Evolutionary conservation across 2,888 invertebrate genomes (phyloP).

Genomic region (Diaperis boleti): DNA sequence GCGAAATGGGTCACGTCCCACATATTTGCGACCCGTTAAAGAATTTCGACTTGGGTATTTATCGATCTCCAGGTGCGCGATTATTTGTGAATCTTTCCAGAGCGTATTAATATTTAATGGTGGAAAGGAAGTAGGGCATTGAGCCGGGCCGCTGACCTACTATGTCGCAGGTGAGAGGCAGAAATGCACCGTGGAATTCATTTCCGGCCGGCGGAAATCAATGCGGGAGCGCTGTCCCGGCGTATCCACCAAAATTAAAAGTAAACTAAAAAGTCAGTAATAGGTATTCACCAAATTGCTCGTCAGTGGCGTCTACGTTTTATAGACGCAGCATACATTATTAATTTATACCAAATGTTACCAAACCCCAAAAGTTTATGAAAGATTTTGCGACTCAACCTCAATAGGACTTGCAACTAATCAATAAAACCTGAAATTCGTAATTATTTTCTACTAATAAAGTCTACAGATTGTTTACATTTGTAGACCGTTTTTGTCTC

Average conservation of each 20-base stretch:
- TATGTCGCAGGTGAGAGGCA: constrained; percentile 20
- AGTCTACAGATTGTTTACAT: too few species aligned
- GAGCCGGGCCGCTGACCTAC: constrained; percentile 17
- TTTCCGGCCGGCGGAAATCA: constrained; percentile 24
- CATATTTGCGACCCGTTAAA: not conserved
- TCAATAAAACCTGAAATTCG: too few species aligned
- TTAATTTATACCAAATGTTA: too few species aligned
- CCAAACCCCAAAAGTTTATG: too few species aligned
- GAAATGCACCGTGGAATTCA: constrained; percentile 19
- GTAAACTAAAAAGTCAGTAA: too few species aligned
- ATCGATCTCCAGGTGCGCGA: constrained; percentile 26
- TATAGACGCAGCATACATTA: too few species aligned
- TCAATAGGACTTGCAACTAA: too few species aligned
- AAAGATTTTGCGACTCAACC: too few species aligned
- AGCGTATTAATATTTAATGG: constrained; percentile 32
- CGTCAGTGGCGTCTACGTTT: too few species aligned
- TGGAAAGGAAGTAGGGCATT: constrained; percentile 16
- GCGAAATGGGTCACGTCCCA: constrained; percentile 24
- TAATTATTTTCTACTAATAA: too few species aligned
- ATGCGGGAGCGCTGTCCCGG: constrained; percentile 1
- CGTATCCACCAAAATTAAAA: constrained; percentile 9
- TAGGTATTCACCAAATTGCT: too few species aligned
- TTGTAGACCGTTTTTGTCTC: too few species aligned
- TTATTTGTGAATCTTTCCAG: constrained; percentile 33
- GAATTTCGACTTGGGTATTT: constrained; percentile 29